Evolutionary conservation across 2,797 vertebrate genomes (phyloP).

Genomic region (Acanthopagrus latus): DNA sequence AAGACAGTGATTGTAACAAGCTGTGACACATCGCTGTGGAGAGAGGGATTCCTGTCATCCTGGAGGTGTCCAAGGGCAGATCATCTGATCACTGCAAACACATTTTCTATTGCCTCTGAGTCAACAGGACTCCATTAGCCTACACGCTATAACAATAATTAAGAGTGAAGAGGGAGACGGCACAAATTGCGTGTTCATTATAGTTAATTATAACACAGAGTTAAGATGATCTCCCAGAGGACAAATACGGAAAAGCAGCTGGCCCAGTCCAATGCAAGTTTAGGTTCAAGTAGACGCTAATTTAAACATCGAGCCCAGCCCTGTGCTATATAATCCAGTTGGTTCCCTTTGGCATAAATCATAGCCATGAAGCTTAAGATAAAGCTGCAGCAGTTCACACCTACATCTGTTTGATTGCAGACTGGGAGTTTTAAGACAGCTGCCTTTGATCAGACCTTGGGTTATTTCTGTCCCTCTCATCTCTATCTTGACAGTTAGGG

Average conservation of each 20-base stretch:
- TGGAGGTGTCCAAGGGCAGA: no score
- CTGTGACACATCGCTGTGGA: no score
- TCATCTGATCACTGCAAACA: no score
- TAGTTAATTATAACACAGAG: slow-evolving; percentile 21
- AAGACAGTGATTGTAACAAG: no score
- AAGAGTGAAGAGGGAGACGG: slow-evolving; percentile 20
- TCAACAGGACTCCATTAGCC: no score
- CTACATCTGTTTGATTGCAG: slow-evolving; percentile 34
- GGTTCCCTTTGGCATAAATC: slow-evolving; percentile 25
- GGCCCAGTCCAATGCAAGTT: not conserved
- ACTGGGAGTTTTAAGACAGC: slow-evolving; percentile 34
- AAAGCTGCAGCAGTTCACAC: slow-evolving; percentile 39
- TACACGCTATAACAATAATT: slow-evolving; percentile 6
- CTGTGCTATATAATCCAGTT: not conserved
- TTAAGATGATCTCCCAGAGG: slow-evolving; percentile 17
- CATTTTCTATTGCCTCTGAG: no score
- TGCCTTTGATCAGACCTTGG: slow-evolving; percentile 58
- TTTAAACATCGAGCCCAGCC: not conserved
- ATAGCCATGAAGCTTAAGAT: slow-evolving; percentile 1
- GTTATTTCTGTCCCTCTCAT: slow-evolving; percentile 52
- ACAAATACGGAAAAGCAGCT: slow-evolving; percentile 10
- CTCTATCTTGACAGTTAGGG: slow-evolving; percentile 31
- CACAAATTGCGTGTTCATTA: slow-evolving; percentile 14
- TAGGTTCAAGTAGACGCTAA: not conserved
- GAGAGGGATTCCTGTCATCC: no score